Evolutionary conservation across 2,113 vertebrate genomes (phyloP), one percentile per base, ranked within the genome.

Genomic region (Neogale vison): DNA sequence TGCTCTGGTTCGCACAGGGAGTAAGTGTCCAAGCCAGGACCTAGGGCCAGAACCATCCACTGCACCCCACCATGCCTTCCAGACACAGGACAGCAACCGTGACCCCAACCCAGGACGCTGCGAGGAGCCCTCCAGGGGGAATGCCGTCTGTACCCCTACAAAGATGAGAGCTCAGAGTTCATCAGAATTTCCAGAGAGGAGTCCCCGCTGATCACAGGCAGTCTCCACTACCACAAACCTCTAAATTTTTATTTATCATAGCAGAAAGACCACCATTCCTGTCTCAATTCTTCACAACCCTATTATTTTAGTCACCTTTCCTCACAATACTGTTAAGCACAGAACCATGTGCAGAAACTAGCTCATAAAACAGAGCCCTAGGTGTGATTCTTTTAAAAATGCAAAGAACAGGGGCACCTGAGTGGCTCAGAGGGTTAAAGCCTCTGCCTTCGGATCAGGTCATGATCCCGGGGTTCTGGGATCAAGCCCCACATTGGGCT

Each of bases 221-320:
- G 55, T 61, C 77, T 81, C 74, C 26, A 13, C 26, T 79, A 82
- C 0, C 13, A 29, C 26, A 63, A 14, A 57, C 42, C 31, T 77
- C 91, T 93, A 17, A 55, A 36, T 57, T 39, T 81, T 47, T 50
- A 72, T 23, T 83, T 83, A 50, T 50, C 13, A 0, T 61, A 95
- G 80, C 31, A 94, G 4, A 74, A 77, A 77, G 3, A 29, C 47
- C 39, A 45, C 39, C 42, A 77, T 17, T 55, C 12, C 79, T 74
- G 1, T 80, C 88, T 86, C 17, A 77, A 50, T 72, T 93, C 50
- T 93, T 95, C 80, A 69, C 90, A 95, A 90, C 42, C 6, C 50
- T 71, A 39, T 90, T 94, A 92, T 85, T 65, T 90, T 31, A 90
- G 81, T 77, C 11, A 36, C 10, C 6, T 71, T 72, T 89, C 79